Evolutionary conservation across 2,888 invertebrate genomes (phyloP).

Genomic region (Agriopis marginaria): DNA sequence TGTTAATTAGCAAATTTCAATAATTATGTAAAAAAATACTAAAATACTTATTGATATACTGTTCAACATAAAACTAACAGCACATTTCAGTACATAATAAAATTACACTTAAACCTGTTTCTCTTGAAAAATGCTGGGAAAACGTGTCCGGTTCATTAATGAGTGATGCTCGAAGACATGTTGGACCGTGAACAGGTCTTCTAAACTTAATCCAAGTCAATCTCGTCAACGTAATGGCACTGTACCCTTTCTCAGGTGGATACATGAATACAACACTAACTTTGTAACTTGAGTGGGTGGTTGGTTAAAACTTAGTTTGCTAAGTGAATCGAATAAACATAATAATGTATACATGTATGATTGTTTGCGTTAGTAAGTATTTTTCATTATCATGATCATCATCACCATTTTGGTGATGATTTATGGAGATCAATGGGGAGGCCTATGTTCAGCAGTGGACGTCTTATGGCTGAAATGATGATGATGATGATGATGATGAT

Average conservation of each 20-base stretch:
- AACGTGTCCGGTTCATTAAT: neutral
- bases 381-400: neutral
- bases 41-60: too few species aligned
- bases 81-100: too few species aligned
- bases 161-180: neutral
- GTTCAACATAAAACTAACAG: too few species aligned
- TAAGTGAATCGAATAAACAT: slow-evolving; percentile 4
- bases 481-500: too few species aligned
- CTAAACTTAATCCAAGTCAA: slow-evolving; percentile 37
- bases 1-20: too few species aligned
- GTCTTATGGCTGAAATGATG: too few species aligned
- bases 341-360: neutral
- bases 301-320: slow-evolving; percentile 1
- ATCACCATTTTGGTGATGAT: too few species aligned
- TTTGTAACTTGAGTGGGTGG: slow-evolving; percentile 15
- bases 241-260: slow-evolving; percentile 21
- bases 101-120: too few species aligned
- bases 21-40: too few species aligned
- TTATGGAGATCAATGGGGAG: too few species aligned
- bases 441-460: too few species aligned
- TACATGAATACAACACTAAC: slow-evolving; percentile 25
- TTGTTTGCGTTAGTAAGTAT: too few species aligned
- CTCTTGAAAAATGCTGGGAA: neutral
- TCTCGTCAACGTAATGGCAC: slow-evolving; percentile 32
- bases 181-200: slow-evolving; percentile 12